A percentile compares a stretch with the other conserved stretches of the same genome.
Evolutionary conservation across 2,888 invertebrate species (phyloP).

Genomic region (Diachrysia chrysitis): DNA sequence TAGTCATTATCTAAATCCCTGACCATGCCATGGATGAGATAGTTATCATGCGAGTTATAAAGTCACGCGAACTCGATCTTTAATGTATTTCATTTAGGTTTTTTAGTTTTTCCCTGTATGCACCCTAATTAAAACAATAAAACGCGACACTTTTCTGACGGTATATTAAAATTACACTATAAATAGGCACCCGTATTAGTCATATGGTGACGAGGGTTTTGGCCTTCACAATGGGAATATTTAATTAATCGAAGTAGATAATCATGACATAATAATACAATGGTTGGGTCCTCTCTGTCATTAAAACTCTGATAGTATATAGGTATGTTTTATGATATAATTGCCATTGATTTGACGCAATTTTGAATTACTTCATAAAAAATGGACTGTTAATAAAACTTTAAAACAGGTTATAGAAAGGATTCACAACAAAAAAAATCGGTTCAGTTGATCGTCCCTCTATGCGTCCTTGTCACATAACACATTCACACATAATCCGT

Average conservation of each 20-base stretch:
- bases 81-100: constrained; percentile 13
- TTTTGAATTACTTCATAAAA: constrained; percentile 9
- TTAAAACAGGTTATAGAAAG: constrained; percentile 31
- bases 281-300: constrained; percentile 10
- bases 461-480: constrained; percentile 37
- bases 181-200: constrained; percentile 33
- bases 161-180: constrained; percentile 29
- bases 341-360: not conserved
- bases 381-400: constrained; percentile 10
- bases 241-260: constrained; percentile 44
- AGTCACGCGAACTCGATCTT: constrained; percentile 6
- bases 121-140: constrained; percentile 22
- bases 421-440: constrained; percentile 11
- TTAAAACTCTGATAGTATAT: constrained; percentile 18
- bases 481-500: constrained; percentile 35
- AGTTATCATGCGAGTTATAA: constrained; percentile 14
- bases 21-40: constrained; percentile 23
- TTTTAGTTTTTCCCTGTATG: constrained; percentile 16
- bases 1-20: constrained; percentile 37
- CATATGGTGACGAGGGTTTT: constrained; percentile 45
- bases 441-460: constrained; percentile 12
- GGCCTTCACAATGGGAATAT: constrained; percentile 50
- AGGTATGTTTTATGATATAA: not conserved
- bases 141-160: constrained; percentile 18
- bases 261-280: constrained; percentile 44